A percentile compares a stretch with the other conserved stretches of the same genome.
phyloP scores from a whole-genome alignment of 2,797 vertebrate species.

The Helostoma temminkii region DNA sequence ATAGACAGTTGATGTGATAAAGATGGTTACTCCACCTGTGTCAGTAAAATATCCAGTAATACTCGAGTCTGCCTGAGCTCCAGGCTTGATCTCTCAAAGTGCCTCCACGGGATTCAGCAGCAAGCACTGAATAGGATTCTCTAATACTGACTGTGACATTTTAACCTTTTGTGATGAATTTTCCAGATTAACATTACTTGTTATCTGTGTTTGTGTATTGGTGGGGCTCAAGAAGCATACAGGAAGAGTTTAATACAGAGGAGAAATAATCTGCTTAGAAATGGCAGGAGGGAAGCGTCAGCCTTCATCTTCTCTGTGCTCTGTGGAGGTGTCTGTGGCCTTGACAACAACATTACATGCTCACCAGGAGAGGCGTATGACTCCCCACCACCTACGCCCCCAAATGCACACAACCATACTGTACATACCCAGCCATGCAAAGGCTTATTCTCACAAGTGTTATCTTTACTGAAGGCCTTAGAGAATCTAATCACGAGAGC shows the following conservation, averaged over 20 bases:
- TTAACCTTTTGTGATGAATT: constrained; percentile 74
- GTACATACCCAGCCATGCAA: constrained; percentile 47
- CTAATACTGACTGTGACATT: constrained; percentile 71
- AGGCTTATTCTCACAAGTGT: constrained; percentile 69
- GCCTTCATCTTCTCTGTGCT: constrained; percentile 63
- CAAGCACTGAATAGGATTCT: constrained; percentile 33
- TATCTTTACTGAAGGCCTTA: constrained; percentile 66
- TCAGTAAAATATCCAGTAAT: constrained; percentile 40
- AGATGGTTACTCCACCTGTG: constrained; percentile 34
- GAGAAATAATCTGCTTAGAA: constrained; percentile 77
- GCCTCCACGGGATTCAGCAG: constrained; percentile 52
- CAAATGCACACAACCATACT: constrained; percentile 23
- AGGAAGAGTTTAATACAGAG: constrained; percentile 48
- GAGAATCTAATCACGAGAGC: constrained; percentile 73
- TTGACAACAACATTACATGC: constrained; percentile 78
- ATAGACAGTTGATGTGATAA: constrained; percentile 47
- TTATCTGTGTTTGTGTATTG: constrained; percentile 25
- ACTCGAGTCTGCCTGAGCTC: constrained; percentile 14
- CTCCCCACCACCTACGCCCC: constrained; percentile 7
- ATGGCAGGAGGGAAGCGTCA: constrained; percentile 44
- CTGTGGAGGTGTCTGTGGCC: constrained; percentile 71
- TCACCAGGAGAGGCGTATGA: constrained; percentile 55
- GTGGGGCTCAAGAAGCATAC: constrained; percentile 34
- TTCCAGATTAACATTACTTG: constrained; percentile 63
- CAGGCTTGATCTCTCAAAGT: constrained; percentile 58